phyloP scores from a whole-genome alignment of 1,140 invertebrate genomes.

The Drosophila teissieri region DNA sequence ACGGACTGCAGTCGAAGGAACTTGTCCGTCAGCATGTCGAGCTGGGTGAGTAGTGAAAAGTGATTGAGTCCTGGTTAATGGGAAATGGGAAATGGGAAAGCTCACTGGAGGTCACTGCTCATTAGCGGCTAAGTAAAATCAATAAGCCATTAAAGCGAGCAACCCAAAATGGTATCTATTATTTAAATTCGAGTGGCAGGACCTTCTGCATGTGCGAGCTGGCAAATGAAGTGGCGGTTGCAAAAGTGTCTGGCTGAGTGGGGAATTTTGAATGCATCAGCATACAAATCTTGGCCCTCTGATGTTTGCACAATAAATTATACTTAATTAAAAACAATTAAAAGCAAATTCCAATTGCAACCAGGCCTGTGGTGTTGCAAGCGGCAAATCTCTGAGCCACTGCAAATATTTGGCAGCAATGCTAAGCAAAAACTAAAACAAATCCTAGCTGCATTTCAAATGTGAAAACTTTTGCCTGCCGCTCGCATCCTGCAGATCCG shows the following conservation, averaged over 20 bases:
- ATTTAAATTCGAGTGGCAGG: slow-evolving; percentile 12
- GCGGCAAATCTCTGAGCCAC: slow-evolving; percentile 51
- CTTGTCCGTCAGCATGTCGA: slow-evolving; percentile 50
- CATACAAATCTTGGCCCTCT: slow-evolving; percentile 40
- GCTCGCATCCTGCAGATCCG: slow-evolving; percentile 7
- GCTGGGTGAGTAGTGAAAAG: neutral
- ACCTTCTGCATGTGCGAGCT: neutral
- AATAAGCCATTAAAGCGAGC: slow-evolving; percentile 19
- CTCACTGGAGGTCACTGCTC: neutral
- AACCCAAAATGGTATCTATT: slow-evolving; percentile 8
- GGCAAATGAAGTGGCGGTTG: neutral
- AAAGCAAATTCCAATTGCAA: slow-evolving; percentile 68
- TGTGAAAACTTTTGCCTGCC: slow-evolving; percentile 67
- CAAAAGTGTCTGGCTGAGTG: neutral
- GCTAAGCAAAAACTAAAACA: slow-evolving; percentile 71
- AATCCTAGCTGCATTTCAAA: slow-evolving; percentile 73
- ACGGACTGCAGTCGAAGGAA: slow-evolving; percentile 45
- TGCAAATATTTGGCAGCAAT: slow-evolving; percentile 72
- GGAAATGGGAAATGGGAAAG: too few relatives aligned
- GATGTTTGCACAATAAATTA: slow-evolving; percentile 78
- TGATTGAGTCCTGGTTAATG: slow-evolving; percentile 14
- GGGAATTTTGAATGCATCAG: slow-evolving; percentile 41
- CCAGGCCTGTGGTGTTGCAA: slow-evolving; percentile 33
- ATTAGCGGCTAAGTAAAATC: slow-evolving; percentile 32
- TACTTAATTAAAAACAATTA: slow-evolving; percentile 83